Percentiles rank a stretch among this genome's conserved stretches.
These are phyloP conservation scores for Adineta ricciae DNA, from an alignment of 2,888 invertebrate genomes.

Conservation along the genomic window DNA sequence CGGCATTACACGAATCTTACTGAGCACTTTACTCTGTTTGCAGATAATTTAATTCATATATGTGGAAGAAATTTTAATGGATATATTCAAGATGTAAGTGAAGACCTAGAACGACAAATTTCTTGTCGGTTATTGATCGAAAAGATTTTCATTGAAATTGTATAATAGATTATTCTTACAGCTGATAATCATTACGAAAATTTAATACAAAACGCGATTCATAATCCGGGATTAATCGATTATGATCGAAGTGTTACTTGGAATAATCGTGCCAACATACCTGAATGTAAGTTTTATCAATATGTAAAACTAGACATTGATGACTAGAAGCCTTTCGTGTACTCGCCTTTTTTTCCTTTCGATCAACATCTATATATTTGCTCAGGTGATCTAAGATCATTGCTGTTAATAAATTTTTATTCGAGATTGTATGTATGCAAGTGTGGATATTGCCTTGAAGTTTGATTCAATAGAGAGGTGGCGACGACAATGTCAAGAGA, in stretches of 20 bases:
- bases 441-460: neutral
- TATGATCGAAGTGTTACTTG: neutral
- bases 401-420: neutral
- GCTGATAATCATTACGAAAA: neutral
- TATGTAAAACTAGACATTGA: neutral
- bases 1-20: neutral
- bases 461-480: neutral
- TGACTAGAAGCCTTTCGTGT: neutral
- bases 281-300: neutral
- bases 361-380: neutral
- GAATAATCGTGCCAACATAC: neutral
- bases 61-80: slow-evolving; percentile 1
- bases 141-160: neutral
- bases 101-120: neutral
- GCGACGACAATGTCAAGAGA: neutral
- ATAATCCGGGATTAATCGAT: slow-evolving; percentile 4
- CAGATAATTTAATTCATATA: neutral
- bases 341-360: neutral
- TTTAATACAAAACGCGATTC: neutral
- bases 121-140: neutral
- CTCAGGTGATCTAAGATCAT: neutral
- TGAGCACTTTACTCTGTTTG: neutral
- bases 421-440: neutral
- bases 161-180: neutral
- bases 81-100: slow-evolving; percentile 16